Conservation (phyloP, 2,797 vertebrate species). For the Alauda arvensis region DNA sequence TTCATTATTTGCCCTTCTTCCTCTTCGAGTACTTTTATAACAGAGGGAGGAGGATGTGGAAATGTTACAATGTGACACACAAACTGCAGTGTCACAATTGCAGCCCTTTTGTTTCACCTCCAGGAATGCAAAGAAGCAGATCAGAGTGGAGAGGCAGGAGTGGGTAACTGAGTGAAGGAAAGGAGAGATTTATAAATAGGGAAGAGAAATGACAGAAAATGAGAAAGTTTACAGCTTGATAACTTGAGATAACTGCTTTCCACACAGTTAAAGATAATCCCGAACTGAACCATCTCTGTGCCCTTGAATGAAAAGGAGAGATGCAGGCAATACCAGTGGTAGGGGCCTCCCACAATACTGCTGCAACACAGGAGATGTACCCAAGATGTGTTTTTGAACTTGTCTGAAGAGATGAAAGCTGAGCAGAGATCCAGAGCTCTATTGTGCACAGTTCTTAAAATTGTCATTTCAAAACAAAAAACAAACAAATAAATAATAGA, state of each 20-base stretch:
- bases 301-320: neutral
- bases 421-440: neutral
- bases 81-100: slow-evolving; percentile 73
- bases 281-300: neutral
- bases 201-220: slow-evolving; percentile 3
- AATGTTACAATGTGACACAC: slow-evolving; percentile 82
- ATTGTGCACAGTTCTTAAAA: neutral
- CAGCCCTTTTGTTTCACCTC: slow-evolving; percentile 30
- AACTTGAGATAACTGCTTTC: neutral
- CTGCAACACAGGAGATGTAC: neutral
- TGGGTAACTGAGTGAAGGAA: neutral
- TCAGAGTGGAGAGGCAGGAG: neutral
- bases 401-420: neutral
- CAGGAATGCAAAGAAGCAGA: neutral
- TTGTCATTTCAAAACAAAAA: neutral
- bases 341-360: neutral
- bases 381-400: neutral
- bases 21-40: slow-evolving; percentile 82
- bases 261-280: neutral
- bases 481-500: neutral
- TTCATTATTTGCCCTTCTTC: slow-evolving; percentile 93
- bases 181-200: neutral
- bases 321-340: neutral
- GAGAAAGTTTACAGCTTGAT: neutral
- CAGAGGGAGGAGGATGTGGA: slow-evolving; percentile 80